Conservation (phyloP, 2,113 vertebrate genomes). For the Peromyscus californicus region DNA sequence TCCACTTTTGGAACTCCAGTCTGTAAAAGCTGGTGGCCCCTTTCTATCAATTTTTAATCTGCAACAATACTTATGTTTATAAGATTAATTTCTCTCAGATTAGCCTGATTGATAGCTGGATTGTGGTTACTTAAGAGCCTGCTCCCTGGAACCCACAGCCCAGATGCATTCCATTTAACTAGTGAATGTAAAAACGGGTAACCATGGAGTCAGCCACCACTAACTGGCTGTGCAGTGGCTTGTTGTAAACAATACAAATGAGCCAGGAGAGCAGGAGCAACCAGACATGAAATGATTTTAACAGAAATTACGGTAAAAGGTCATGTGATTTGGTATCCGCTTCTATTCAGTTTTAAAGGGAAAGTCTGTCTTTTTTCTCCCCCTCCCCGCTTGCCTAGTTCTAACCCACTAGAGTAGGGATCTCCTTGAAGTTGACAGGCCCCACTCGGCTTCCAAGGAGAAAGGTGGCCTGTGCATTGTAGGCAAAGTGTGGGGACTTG, state of each 20-base stretch:
- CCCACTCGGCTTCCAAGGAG: constrained; percentile 61
- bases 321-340: constrained; percentile 88
- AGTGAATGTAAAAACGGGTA: constrained; percentile 91
- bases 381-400: not conserved
- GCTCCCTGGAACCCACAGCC: constrained; percentile 87
- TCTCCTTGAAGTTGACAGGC: constrained; percentile 65
- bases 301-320: constrained; percentile 92
- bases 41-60: constrained; percentile 87
- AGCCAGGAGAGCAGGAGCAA: constrained; percentile 89
- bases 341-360: constrained; percentile 89
- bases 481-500: constrained; percentile 74
- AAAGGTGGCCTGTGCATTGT: constrained; percentile 71
- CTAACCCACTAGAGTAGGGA: constrained; percentile 63
- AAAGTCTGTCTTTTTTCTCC: constrained; percentile 84
- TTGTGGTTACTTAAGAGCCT: constrained; percentile 89
- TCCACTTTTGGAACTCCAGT: constrained; percentile 78
- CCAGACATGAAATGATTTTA: constrained; percentile 92
- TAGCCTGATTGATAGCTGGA: constrained; percentile 89
- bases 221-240: constrained; percentile 89
- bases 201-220: constrained; percentile 91
- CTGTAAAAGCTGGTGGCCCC: constrained; percentile 79
- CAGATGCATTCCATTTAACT: constrained; percentile 91
- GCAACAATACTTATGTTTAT: constrained; percentile 83
- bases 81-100: constrained; percentile 91
- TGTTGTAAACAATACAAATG: constrained; percentile 93